Percentiles rank a stretch among this genome's conserved stretches.
Conservation (phyloP, 2,113 vertebrate species). For the Sander vitreus region DNA sequence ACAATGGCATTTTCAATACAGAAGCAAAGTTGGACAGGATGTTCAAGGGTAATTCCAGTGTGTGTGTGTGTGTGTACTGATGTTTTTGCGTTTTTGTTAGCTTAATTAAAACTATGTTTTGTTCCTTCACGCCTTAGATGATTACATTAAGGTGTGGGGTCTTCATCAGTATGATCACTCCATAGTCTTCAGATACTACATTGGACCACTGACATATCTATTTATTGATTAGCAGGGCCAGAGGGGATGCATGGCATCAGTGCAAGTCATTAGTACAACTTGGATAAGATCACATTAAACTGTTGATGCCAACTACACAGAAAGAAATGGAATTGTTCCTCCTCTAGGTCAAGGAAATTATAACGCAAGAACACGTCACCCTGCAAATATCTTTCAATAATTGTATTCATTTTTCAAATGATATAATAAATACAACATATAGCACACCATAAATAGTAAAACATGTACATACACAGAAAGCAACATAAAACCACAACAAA, state of each 20-base stretch:
- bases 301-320: background rate
- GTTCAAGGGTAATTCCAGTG: background rate
- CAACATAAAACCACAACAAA: background rate
- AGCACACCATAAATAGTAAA: background rate
- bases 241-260: background rate
- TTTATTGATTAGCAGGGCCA: background rate
- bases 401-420: background rate
- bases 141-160: background rate
- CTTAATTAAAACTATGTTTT: background rate
- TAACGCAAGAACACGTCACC: background rate
- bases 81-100: conserved; percentile 9
- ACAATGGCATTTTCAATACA: conserved; percentile 4
- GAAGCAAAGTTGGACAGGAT: conserved; percentile 1
- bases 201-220: background rate
- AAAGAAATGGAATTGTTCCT: background rate
- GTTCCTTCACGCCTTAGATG: background rate
- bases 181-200: background rate
- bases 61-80: background rate
- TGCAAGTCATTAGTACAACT: background rate
- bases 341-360: background rate
- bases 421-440: background rate
- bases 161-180: background rate
- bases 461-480: background rate
- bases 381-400: too few relatives aligned
- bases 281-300: background rate